Conservation (phyloP, 2,113 vertebrate species). For the Tragulus kanchil region DNA sequence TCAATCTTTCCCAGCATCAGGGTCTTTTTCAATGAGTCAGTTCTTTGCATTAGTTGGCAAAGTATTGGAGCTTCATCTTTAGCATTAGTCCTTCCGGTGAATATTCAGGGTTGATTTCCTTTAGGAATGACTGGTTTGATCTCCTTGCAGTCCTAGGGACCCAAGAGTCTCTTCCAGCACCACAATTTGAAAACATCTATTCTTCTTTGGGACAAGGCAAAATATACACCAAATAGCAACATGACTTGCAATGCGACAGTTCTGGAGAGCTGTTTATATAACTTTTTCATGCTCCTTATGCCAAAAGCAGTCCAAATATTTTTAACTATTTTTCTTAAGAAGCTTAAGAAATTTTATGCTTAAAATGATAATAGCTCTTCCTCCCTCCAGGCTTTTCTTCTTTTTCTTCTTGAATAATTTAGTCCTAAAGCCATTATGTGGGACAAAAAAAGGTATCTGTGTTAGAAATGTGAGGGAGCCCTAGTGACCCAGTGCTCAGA, state of each 20-base stretch:
- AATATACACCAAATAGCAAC: not conserved
- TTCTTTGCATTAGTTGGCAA: not conserved
- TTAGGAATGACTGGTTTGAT: not conserved
- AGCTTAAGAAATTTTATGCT: not conserved
- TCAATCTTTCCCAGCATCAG: not conserved
- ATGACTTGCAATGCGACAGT: not conserved
- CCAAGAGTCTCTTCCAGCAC: not conserved
- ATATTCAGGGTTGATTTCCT: not conserved
- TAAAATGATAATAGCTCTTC: not conserved
- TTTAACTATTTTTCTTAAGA: constrained; percentile 28
- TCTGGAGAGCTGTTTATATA: not conserved
- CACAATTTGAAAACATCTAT: not conserved
- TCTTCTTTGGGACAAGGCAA: not conserved
- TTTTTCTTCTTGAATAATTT: not conserved
- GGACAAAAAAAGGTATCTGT: not conserved
- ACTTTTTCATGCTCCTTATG: not conserved
- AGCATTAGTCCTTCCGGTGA: not conserved
- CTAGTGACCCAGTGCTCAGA: not conserved
- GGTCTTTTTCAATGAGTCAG: not conserved
- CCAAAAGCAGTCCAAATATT: not conserved
- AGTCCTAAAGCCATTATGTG: not conserved
- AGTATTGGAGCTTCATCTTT: not conserved
- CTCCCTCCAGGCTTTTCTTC: not conserved
- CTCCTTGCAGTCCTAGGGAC: not conserved
- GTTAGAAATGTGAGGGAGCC: too few species aligned